phyloP scores from a whole-genome alignment of 2,888 invertebrate genomes.

The Chorisops tibialis region DNA sequence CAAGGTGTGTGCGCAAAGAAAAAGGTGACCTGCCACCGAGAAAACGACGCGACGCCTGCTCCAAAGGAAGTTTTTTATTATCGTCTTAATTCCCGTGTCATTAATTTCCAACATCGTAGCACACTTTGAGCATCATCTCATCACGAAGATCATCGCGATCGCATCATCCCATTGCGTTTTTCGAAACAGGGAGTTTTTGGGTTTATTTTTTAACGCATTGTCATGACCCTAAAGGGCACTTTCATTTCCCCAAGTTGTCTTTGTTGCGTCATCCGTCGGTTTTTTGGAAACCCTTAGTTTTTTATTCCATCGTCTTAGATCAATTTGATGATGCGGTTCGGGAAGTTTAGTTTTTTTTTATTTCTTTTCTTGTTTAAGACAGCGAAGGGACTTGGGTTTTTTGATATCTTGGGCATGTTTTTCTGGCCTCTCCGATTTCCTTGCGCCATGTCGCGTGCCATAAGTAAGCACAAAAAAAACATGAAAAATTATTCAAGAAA shows the following conservation, averaged over 20 bases:
- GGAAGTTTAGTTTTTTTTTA: conserved; percentile 11
- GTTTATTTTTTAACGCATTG: conserved; percentile 1
- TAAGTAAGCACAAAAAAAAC: conserved; percentile 13
- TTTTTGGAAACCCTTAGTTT: conserved; percentile 30
- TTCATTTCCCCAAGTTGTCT: conserved; percentile 13
- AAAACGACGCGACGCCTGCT: conserved; percentile 12
- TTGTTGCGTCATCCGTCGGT: conserved; percentile 20
- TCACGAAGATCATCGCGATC: conserved; percentile 12
- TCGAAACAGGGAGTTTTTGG: conserved; percentile 3
- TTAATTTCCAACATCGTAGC: conserved; percentile 18
- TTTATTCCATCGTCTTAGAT: conserved; percentile 26
- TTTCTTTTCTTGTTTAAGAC: neutral
- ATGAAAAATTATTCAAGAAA: neutral
- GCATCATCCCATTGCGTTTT: conserved; percentile 15
- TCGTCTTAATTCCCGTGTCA: conserved; percentile 19
- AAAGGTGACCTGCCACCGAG: too few species aligned
- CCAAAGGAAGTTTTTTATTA: conserved; percentile 21
- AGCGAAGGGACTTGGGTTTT: neutral
- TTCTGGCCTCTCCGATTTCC: neutral
- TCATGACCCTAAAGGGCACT: conserved; percentile 23
- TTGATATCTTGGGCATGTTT: conserved; percentile 4
- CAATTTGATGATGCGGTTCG: conserved; percentile 22
- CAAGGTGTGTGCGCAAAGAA: neutral
- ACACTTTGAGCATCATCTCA: conserved; percentile 20
- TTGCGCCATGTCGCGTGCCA: conserved; percentile 23